Percentiles rank a stretch among this genome's conserved stretches.
phyloP scores from a whole-genome alignment of 2,797 vertebrate genomes.

The Lagorchestes hirsutus region DNA sequence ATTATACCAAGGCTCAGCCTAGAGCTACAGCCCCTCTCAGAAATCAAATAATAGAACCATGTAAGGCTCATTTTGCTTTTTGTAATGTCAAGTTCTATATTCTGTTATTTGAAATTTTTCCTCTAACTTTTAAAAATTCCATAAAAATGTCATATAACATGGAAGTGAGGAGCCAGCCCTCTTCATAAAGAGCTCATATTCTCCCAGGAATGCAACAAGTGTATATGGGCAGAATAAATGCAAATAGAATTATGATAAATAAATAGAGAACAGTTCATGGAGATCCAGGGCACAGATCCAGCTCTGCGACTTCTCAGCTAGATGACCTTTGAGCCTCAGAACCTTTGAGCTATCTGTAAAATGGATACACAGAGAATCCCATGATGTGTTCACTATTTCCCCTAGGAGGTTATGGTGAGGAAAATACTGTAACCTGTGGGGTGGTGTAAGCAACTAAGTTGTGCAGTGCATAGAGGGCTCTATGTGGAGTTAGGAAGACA shows the following conservation, averaged over 20 bases:
- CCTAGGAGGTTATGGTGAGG: too few relatives aligned
- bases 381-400: not conserved
- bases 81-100: not conserved
- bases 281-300: not conserved
- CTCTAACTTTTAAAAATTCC: not conserved
- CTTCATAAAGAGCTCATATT: not conserved
- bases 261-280: not conserved
- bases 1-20: not conserved
- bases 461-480: not conserved
- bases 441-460: not conserved
- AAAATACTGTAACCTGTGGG: not conserved
- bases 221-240: not conserved
- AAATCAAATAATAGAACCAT: not conserved
- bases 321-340: not conserved
- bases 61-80: not conserved
- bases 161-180: not conserved
- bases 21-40: not conserved
- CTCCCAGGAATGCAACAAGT: not conserved
- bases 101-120: not conserved
- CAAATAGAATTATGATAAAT: not conserved
- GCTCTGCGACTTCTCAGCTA: too few relatives aligned
- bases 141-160: not conserved
- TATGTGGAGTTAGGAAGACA: not conserved
- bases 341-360: not conserved
- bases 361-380: not conserved